A percentile compares a stretch with the other conserved stretches of the same genome.
Evolutionary conservation across 2,888 invertebrate species (phyloP).

Genomic region (Orthonevra nobilis): DNA sequence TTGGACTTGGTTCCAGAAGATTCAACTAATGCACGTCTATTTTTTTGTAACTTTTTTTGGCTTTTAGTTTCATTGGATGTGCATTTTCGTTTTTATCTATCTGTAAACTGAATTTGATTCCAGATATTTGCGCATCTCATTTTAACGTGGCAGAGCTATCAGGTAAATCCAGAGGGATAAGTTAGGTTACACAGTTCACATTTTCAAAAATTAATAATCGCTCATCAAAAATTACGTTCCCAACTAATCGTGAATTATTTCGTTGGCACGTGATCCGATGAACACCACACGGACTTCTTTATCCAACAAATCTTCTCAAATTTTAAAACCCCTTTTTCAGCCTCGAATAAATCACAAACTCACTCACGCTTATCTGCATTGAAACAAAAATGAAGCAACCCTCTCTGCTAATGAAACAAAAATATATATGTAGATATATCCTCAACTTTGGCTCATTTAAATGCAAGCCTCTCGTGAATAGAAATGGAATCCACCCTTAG

Average conservation of each 20-base stretch:
- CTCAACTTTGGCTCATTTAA: neutral
- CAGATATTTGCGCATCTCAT: too few species aligned
- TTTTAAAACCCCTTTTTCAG: constrained; percentile 4
- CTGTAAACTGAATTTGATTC: too few species aligned
- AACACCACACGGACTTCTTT: neutral
- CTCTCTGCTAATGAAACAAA: constrained; percentile 41
- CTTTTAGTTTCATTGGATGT: too few species aligned
- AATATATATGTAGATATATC: constrained; percentile 31
- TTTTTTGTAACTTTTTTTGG: too few species aligned
- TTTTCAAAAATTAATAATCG: neutral
- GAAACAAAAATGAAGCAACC: constrained; percentile 32
- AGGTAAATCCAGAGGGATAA: too few species aligned
- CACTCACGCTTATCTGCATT: constrained; percentile 41
- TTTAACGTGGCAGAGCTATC: too few species aligned
- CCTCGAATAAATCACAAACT: constrained; percentile 22
- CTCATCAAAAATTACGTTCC: constrained; percentile 4
- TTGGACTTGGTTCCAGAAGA: too few species aligned
- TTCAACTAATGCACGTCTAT: too few species aligned
- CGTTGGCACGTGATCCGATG: constrained; percentile 20
- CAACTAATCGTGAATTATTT: constrained; percentile 24
- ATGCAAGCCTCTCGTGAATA: constrained; percentile 28
- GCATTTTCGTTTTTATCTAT: too few species aligned
- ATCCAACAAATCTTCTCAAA: neutral
- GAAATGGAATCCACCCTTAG: neutral
- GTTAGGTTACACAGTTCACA: too few species aligned